Base-by-base conservation (phyloP, 2,888 invertebrate species). In the Melieria picta region DNA sequence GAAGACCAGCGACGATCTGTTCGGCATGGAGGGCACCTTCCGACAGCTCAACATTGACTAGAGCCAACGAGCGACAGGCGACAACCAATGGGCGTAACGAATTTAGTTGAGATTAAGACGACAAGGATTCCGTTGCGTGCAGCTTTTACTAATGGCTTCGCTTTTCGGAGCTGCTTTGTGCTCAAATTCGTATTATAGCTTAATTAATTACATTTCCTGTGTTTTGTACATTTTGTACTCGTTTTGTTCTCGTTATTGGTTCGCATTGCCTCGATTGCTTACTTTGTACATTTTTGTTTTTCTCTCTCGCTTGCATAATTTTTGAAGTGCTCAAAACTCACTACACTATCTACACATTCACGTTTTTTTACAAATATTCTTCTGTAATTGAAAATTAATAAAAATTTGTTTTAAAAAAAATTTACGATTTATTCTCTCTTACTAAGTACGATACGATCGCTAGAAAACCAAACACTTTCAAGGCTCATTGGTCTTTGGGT, bases 11-110 rank as follows among this genome's bases (percentile, higher is more conserved):
- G 94, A 95, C 77, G 95, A 95, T 81, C 89, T 95, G 4, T 95
- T 96, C 81, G 95, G 95, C n/a, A 90, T 95, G 80, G 95, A 95
- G 80, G 95, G 95, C 56, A 94, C 95, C 63, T 95, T 95, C 89
- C 91, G 94, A 81, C 93, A 95, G 86, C 88, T 96, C 72, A 90
- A 91, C 80, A 94, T 96, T 81, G 94, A 95, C 88, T 95, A 89
- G 71, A 13, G 46, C 42, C 10, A 11, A 7, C 43, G 16, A 10
- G 16, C 16, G 10, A 16, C 10, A 57, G 57, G 7, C 11, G 7
- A 55, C 46, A 30, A 7, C 2, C 7, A 9, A 2, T 5, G 11
- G 42, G 52, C 45, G 13, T 13, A 6, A 7, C 64, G 42, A 64
- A 64, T 64, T 52, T 55, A 65, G 55, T 65, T 65, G 64, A 65